Base-by-base conservation (phyloP, 1,140 invertebrate genomes). In the Potamilus streckersoni region DNA sequence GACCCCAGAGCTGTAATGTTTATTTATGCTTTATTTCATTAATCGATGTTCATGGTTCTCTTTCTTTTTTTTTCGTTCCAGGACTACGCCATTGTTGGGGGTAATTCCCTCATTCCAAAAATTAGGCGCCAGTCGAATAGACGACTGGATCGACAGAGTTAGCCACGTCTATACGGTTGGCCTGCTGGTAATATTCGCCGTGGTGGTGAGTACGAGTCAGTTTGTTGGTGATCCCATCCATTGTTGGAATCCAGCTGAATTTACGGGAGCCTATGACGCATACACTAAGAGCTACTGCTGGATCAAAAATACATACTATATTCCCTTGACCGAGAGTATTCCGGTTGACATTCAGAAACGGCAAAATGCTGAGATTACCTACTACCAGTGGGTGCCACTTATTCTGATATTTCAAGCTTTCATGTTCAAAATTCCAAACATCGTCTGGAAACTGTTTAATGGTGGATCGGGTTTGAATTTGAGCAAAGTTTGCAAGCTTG, bases 361-460 rank as follows among this genome's bases (percentile, higher is more conserved):
- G 58, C 73, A 86, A 66, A 86, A 71, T 96, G 84, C 96, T 31
- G 85, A 88, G 64, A 76, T 88, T 86, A 94, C 95, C 23, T 99
- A 98, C 90, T 98, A 98, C 88, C 97, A 92, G 80, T 98, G 97
- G 97, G 96, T 98, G 59, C 97, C 96, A 88, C 96, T 98, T 90
- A 95, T 96, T 4, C 96, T 98, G 87, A 96, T 98, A 89, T 95
- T 98, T 88, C 92, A 97, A 95, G 97, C 88, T 8, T 74, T 98
- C 90, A 91, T 98, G 82, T 99, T 98, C 92, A 98, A 98, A 92
- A 94, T 96, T 78, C 97, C 97, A 67, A 93, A 97, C 60, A 59
- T 87, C 14, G 56, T 88, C 6, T 89, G 88, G 88, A 80, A 82
- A 19, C 79, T 87, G 76, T 60, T 84, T 5, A 84, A 83, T 63